These are phyloP conservation scores for Hydrochoerus hydrochaeris DNA, from an alignment of 2,113 vertebrate genomes.

Conservation along the genomic window DNA sequence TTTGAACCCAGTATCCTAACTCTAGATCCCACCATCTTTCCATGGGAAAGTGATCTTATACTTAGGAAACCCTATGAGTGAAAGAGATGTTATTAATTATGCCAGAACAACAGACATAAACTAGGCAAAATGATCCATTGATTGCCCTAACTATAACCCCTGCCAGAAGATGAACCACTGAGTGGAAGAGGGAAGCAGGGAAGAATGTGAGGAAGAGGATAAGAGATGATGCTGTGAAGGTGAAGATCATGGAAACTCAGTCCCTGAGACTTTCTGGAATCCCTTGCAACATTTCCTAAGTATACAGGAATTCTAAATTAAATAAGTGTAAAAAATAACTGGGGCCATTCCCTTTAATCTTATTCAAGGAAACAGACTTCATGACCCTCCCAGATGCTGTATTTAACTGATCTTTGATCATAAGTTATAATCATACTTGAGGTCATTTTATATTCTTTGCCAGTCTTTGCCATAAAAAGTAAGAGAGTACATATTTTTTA, in stretches of 20 bases:
- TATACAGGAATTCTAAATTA: constrained; percentile 17
- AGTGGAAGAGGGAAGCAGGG: not conserved
- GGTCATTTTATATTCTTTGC: constrained; percentile 48
- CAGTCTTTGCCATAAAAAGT: constrained; percentile 16
- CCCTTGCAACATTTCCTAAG: not conserved
- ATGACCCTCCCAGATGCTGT: not conserved
- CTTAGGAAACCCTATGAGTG: not conserved
- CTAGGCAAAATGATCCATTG: not conserved
- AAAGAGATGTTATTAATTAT: not conserved
- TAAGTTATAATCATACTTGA: constrained; percentile 4
- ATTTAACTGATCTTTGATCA: constrained; percentile 26
- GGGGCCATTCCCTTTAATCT: not conserved
- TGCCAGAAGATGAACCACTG: not conserved
- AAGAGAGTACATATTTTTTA: not conserved
- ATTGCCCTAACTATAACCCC: not conserved
- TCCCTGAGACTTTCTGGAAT: not conserved
- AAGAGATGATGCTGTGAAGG: not conserved
- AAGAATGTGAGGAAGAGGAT: not conserved
- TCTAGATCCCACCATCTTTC: not conserved
- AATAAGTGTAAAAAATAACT: not conserved
- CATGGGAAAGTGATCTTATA: not conserved
- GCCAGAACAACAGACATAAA: not conserved
- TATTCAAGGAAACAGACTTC: constrained; percentile 20
- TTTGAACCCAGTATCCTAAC: constrained; percentile 28
- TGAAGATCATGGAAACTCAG: not conserved